Evolutionary conservation across 2,888 invertebrate genomes (phyloP).

Genomic region (Pelosia muscerda): DNA sequence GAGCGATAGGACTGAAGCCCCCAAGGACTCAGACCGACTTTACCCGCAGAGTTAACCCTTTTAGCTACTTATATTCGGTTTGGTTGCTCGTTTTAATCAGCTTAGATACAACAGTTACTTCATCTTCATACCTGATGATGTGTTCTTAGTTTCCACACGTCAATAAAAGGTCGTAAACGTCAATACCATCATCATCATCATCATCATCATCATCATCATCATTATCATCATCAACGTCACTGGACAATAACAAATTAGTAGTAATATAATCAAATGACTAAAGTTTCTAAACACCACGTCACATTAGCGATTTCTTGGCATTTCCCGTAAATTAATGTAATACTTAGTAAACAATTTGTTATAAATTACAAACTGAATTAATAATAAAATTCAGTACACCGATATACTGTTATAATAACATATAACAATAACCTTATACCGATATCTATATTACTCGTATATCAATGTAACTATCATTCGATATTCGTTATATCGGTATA

Average conservation of each 20-base stretch:
- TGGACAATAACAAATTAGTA: constrained; percentile 25
- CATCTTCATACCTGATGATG: no score
- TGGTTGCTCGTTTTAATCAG: background rate
- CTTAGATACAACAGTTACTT: background rate
- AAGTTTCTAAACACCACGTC: constrained; percentile 25
- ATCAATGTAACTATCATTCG: no score
- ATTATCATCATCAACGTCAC: constrained; percentile 17
- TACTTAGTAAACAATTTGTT: background rate
- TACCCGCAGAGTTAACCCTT: background rate
- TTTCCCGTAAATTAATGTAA: background rate
- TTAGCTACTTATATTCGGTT: no score
- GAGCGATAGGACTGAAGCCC: no score
- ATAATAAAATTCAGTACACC: no score
- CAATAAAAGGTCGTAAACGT: background rate
- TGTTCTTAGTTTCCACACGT: background rate
- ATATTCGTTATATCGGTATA: no score
- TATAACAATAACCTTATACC: no score
- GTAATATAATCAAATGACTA: constrained; percentile 22
- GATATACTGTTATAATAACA: no score
- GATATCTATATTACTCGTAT: no score
- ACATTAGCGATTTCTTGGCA: constrained; percentile 10
- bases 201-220: constrained; percentile 8
- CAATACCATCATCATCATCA: background rate
- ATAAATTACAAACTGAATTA: no score
- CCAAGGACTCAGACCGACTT: background rate